Conservation (phyloP, 2,113 vertebrate species). For the Scatophagus argus region DNA sequence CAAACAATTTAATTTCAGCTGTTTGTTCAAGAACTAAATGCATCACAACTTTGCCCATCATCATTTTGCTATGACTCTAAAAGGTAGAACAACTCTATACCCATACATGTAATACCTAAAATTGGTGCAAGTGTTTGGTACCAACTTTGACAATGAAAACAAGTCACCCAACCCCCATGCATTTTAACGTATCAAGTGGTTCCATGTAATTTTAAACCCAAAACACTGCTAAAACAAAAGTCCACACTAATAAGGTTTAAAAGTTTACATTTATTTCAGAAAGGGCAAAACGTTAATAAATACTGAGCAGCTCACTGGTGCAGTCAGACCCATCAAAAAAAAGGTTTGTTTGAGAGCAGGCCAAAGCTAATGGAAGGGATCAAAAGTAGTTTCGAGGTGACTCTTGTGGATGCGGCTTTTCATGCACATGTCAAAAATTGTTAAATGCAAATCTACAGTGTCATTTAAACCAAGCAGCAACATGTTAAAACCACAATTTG, state of each 20-base stretch:
- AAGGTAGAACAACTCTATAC: background rate
- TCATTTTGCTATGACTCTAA: slow-evolving; percentile 6
- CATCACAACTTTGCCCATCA: background rate
- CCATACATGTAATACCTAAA: background rate
- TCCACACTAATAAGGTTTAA: slow-evolving; percentile 41
- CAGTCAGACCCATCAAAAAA: slow-evolving; percentile 16
- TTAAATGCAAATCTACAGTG: slow-evolving; percentile 64
- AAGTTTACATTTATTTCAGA: slow-evolving; percentile 73
- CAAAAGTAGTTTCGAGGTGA: slow-evolving; percentile 9
- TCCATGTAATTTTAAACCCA: background rate
- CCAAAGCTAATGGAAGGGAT: slow-evolving; percentile 12
- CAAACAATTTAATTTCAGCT: background rate
- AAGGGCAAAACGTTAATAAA: slow-evolving; percentile 72
- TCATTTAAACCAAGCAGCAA: slow-evolving; percentile 76
- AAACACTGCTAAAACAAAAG: slow-evolving; percentile 20
- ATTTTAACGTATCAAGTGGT: background rate
- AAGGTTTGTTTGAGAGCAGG: slow-evolving; percentile 16
- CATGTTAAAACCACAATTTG: slow-evolving; percentile 58
- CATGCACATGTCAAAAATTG: slow-evolving; percentile 50
- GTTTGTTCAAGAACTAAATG: background rate
- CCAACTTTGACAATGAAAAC: background rate
- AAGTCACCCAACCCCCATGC: background rate
- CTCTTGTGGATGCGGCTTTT: slow-evolving; percentile 19
- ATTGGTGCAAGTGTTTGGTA: background rate
- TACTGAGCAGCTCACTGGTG: slow-evolving; percentile 66